Evolutionary conservation across 2,113 vertebrate genomes (phyloP).

Genomic region (Gopherus flavomarginatus): DNA sequence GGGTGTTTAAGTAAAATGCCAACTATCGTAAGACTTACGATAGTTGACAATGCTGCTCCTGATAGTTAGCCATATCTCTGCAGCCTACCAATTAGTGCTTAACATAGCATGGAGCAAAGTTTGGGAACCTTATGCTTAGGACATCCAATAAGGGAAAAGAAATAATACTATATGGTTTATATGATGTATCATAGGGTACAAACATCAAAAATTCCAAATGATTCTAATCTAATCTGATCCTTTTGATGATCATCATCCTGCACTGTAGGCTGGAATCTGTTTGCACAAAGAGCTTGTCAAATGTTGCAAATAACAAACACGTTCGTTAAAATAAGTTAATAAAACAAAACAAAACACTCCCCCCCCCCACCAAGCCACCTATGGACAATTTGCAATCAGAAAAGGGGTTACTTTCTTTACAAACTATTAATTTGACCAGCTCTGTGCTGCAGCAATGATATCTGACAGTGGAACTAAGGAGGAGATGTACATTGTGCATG

Average conservation of each 20-base stretch:
- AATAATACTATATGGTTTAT: background rate
- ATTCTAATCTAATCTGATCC: rapidly evolving
- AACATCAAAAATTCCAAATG: background rate
- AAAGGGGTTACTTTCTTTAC: background rate
- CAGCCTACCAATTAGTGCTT: background rate
- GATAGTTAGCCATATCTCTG: background rate
- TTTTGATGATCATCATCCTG: background rate
- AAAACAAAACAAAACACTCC: background rate
- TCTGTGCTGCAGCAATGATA: background rate
- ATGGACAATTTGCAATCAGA: background rate
- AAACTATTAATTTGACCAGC: background rate
- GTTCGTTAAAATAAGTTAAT: background rate
- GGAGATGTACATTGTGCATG: background rate
- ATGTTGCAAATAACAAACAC: background rate
- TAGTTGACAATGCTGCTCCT: background rate
- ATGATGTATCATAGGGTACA: rapidly evolving
- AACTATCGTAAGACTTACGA: rapidly evolving
- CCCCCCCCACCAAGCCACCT: background rate
- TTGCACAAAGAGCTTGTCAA: background rate
- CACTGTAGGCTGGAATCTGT: background rate
- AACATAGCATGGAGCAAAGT: background rate
- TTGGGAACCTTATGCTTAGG: background rate
- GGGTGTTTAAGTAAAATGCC: rapidly evolving
- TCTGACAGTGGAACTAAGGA: background rate
- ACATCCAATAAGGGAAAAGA: background rate